Conservation (phyloP, 2,888 invertebrate genomes). For the Papilio protenor region DNA sequence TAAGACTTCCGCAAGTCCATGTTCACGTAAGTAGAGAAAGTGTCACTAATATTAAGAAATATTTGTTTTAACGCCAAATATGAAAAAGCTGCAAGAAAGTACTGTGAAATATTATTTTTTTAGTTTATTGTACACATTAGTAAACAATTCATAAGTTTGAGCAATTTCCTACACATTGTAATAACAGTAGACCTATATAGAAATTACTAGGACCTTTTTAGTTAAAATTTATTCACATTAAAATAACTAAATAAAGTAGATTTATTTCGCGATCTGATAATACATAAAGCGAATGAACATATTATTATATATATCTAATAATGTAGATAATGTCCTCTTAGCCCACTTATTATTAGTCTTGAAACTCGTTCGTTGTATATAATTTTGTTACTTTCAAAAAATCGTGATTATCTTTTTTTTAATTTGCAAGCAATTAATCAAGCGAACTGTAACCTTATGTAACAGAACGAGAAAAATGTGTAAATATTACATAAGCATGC, state of each 20-base stretch:
- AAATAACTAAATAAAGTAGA: no score
- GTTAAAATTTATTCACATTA: no score
- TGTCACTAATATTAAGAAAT: slow-evolving; percentile 29
- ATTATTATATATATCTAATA: not conserved
- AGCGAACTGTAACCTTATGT: slow-evolving; percentile 4
- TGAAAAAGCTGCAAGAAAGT: not conserved
- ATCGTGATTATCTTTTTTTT: not conserved
- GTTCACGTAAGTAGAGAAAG: slow-evolving; percentile 45
- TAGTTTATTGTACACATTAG: not conserved
- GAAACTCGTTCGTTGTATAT: not conserved
- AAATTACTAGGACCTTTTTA: no score
- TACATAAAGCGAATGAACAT: not conserved
- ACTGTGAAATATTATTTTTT: not conserved
- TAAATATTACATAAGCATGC: slow-evolving; percentile 10
- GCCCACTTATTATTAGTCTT: not conserved
- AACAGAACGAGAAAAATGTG: not conserved
- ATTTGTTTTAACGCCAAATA: slow-evolving; percentile 38
- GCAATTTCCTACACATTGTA: no score
- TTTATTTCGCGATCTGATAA: not conserved
- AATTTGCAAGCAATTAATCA: slow-evolving; percentile 21
- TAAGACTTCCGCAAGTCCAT: slow-evolving; percentile 26
- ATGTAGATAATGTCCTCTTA: not conserved
- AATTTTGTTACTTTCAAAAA: slow-evolving; percentile 11
- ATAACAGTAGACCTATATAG: no score
- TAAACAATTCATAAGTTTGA: no score